Base-by-base conservation (phyloP, 23 tunicate genomes). In the Ascidia mentula region DNA sequence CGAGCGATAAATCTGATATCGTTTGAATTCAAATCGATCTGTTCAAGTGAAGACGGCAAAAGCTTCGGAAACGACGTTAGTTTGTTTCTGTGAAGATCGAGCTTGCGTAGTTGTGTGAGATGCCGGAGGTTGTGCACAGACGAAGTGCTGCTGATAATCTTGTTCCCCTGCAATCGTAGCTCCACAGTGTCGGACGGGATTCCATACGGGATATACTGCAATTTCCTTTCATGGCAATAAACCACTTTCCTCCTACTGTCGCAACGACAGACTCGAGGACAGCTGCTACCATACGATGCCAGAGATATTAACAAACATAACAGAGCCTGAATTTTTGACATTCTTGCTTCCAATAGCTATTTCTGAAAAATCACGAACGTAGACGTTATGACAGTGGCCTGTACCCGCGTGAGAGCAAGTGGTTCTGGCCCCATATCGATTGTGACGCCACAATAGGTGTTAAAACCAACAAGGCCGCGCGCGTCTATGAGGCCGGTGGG, bases 191-290 rank as follows among this genome's bases (percentile, higher is more conserved):
- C 77, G 17, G 22, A 40, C 71, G 98, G 98, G n/a, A 94, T 89
- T 24, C 95, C 90, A 60, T 78, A 76, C 31, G 98, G 98, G 1
- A 94, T 53, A 32, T 34, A n/a, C 5, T 31, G 26, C 24, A 89
- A 45, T 8, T 74, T 36, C 61, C 61, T 85, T 30, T 85, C 88
- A 20, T 72, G 77, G 81, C 99, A 95, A 60, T 81, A 89, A 17
- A 86, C 95, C n/a, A n/a, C n/a, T 45, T 72, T 88, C 53, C 94
- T 71, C 33, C 20, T 20, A 20, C 72, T 42, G 45, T 88, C 89
- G 37, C 98, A 94, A 20, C 98, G 80, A 46, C 98, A 94, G 32
- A 24, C 22, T 35, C 74, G 69, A 13, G 98, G 98, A 79, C 98
- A 94, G n/a, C n/a, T n/a, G 53, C 53, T 42, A 15, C 53, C 53